These are phyloP conservation scores for Hedychridium roseum DNA, from an alignment of 2,888 invertebrate genomes.

Conservation along the genomic window DNA sequence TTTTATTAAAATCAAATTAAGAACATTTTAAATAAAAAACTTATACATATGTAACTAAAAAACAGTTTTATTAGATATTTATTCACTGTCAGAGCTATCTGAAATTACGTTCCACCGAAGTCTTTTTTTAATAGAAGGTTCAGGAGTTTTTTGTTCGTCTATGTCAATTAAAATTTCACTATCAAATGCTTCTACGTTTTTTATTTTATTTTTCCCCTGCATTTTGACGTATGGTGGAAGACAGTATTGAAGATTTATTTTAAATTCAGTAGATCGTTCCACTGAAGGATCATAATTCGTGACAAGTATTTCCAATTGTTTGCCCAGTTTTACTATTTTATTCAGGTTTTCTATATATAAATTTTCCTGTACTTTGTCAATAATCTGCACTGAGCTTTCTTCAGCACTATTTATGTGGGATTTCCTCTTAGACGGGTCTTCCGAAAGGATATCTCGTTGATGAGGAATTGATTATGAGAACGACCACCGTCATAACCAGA, in stretches of 20 bases:
- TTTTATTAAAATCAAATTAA: neutral
- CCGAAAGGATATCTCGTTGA: too few relatives aligned
- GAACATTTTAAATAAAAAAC: neutral
- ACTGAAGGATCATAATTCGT: constrained; percentile 14
- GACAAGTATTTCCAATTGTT: constrained; percentile 18
- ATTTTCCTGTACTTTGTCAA: constrained; percentile 10
- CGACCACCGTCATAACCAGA: too few relatives aligned
- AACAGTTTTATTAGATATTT: neutral
- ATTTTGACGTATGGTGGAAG: constrained; percentile 9
- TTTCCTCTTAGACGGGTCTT: too few relatives aligned
- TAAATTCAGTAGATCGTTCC: constrained; percentile 14
- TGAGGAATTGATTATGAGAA: too few relatives aligned
- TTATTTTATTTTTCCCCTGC: neutral
- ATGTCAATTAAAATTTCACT: neutral
- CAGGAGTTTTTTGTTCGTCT: neutral
- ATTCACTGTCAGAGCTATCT: neutral
- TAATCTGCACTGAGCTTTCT: neutral
- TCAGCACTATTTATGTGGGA: constrained; percentile 5
- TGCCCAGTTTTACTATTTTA: constrained; percentile 6
- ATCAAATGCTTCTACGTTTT: neutral
- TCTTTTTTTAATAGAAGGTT: neutral
- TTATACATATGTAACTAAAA: neutral
- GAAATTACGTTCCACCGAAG: neutral
- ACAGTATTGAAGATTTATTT: constrained; percentile 16
- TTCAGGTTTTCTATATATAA: constrained; percentile 14